Conservation (phyloP, 2,113 vertebrate genomes). For the Seriola quinqueradiata region DNA sequence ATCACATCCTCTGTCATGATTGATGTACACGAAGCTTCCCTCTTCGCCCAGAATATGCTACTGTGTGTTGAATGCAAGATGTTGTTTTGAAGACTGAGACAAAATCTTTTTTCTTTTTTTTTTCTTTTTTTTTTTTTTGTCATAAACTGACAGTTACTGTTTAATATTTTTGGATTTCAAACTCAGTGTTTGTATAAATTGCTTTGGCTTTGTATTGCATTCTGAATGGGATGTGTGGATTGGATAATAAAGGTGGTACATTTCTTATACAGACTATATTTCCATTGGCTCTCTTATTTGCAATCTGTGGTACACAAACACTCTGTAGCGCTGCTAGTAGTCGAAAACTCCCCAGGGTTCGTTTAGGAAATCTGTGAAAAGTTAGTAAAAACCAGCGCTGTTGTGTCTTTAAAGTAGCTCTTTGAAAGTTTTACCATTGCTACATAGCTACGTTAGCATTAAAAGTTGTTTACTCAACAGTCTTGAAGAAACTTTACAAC, state of each 20-base stretch:
- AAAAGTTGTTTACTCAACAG: too few relatives aligned
- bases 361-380: background rate
- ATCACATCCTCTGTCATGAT: conserved; percentile 36
- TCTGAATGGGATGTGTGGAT: conserved; percentile 73
- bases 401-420: too few relatives aligned
- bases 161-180: conserved; percentile 57
- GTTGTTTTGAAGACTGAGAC: conserved; percentile 54
- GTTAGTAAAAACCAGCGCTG: too few relatives aligned
- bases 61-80: conserved; percentile 55
- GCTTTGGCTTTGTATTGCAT: conserved; percentile 71
- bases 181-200: conserved; percentile 66
- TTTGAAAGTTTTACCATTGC: too few relatives aligned
- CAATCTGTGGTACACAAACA: background rate
- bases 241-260: conserved; percentile 84
- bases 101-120: conserved; percentile 33
- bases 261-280: conserved; percentile 63
- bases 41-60: conserved; percentile 55
- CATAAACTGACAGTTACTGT: conserved; percentile 66
- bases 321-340: too few relatives aligned
- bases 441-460: too few relatives aligned
- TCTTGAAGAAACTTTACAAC: too few relatives aligned
- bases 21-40: conserved; percentile 38
- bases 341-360: too few relatives aligned
- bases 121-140: conserved; percentile 32
- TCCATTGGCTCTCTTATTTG: conserved; percentile 5